Conservation (phyloP, 2,797 vertebrate species). For the Squalus acanthias region DNA sequence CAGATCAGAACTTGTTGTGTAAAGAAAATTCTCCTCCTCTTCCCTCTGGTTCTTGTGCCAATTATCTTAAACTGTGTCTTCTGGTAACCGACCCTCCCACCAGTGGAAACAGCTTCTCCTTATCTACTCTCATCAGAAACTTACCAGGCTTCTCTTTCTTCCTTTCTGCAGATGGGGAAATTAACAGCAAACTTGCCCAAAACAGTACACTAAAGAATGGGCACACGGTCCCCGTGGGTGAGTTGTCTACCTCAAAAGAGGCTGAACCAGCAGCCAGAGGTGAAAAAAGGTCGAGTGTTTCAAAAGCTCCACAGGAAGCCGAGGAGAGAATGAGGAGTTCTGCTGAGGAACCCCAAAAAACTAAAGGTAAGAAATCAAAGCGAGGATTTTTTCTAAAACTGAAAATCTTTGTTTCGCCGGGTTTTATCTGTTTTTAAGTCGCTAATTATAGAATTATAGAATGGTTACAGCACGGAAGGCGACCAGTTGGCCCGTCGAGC, state of each 20-base stretch:
- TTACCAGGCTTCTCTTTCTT: background rate
- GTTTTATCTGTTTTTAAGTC: background rate
- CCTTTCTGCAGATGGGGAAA: conserved; percentile 60
- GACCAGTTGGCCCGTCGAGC: too few species aligned
- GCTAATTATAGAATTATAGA: background rate
- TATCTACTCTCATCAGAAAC: background rate
- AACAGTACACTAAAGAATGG: conserved; percentile 76
- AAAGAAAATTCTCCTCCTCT: background rate
- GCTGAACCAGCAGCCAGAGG: conserved; percentile 48
- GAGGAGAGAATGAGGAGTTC: conserved; percentile 52
- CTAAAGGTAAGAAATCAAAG: conserved; percentile 24
- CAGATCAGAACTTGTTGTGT: too few species aligned
- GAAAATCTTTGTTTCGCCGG: background rate
- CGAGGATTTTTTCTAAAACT: background rate
- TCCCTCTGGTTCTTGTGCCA: background rate
- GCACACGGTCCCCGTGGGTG: conserved; percentile 73
- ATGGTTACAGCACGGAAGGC: too few species aligned
- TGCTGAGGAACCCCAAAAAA: conserved; percentile 61
- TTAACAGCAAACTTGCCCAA: conserved; percentile 63
- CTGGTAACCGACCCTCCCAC: background rate
- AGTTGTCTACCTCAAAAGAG: background rate
- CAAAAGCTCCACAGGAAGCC: conserved; percentile 57
- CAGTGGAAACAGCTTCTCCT: background rate
- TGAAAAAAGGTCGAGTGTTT: conserved; percentile 59
- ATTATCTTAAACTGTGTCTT: background rate